phyloP scores from a whole-genome alignment of 1,140 invertebrate genomes.

The Zaprionus kolodkinae region DNA sequence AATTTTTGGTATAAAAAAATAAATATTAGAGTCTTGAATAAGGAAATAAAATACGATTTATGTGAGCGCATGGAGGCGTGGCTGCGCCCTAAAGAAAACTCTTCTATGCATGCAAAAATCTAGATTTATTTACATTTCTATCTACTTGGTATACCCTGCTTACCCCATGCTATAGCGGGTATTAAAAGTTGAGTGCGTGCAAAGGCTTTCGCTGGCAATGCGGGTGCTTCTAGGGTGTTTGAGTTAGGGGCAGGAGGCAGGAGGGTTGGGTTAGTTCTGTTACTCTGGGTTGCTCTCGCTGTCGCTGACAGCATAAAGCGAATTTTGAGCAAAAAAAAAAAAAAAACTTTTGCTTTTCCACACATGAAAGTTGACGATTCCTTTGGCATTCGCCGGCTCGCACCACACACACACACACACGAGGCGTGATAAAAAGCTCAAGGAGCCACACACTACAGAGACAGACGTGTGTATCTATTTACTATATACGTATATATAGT shows the following conservation, averaged over 20 bases:
- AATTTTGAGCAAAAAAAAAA: constrained; percentile 43
- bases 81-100: no score
- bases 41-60: no score
- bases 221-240: background rate
- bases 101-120: no score
- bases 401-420: no score
- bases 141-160: no score
- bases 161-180: no score
- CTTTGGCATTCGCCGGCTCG: constrained; percentile 11
- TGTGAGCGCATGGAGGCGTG: no score
- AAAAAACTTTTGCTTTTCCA: constrained; percentile 44
- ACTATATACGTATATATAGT: background rate
- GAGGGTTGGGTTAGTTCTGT: background rate
- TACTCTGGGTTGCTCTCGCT: constrained; percentile 28
- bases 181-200: constrained; percentile 51
- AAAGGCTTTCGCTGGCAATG: constrained; percentile 16
- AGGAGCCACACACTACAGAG: background rate
- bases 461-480: background rate
- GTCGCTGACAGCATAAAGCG: constrained; percentile 56
- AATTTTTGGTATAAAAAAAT: no score
- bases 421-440: constrained; percentile 32
- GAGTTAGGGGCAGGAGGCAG: background rate
- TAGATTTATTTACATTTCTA: no score
- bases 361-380: constrained; percentile 48
- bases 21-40: no score